Base-by-base conservation (phyloP, 2,888 invertebrate species). In the Sepioteuthis lessoniana region DNA sequence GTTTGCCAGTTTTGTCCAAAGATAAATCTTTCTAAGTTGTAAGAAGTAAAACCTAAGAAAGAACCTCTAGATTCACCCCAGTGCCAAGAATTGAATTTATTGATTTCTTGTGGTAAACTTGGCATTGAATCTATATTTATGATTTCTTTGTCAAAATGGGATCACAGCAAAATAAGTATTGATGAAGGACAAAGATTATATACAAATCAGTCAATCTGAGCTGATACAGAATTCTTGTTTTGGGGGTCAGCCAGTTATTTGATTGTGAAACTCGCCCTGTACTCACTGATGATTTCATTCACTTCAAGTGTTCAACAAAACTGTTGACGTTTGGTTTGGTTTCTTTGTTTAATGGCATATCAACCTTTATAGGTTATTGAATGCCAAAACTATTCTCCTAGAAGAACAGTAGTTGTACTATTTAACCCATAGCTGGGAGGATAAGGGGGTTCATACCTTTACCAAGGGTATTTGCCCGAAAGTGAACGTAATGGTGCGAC, bases 81-180 rank as follows among this genome's bases (percentile, higher is more conserved):
- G 76, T 76, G 76, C 76, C 76, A 31, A 76, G 76, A 76, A 76
- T 76, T 76, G 76, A 76, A 76, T 76, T 76, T 76, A 76, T 76
- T 76, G 76, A 76, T 76, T 76, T 76, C 76, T 76, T 76, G 76
- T 31, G 28, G 8, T 60, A 60, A 60, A 60, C 31, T 60, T 76
- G 76, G 76, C 76, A 76, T 76, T n/a, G 31, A 31, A 76, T 31
- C 76, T 76, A 31, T 76, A 60, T 60, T 60, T 60, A 76, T 10
- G 76, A 76, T 76, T 76, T 76, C n/a, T 76, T n/a, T 76, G 76
- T 76, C 31, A 76, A 76, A 76, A 76, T 76, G 76, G 76, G 76
- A 76, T 76, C 76, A 76, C 76, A 31, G n/a, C 76, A 76, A 31
- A 76, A 28, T 76, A 76, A 31, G n/a, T 60, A 60, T 60, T 60